A percentile compares a stretch with the other conserved stretches of the same genome.
Evolutionary conservation across 2,888 invertebrate genomes (phyloP).

Genomic region (Muscina levida): DNA sequence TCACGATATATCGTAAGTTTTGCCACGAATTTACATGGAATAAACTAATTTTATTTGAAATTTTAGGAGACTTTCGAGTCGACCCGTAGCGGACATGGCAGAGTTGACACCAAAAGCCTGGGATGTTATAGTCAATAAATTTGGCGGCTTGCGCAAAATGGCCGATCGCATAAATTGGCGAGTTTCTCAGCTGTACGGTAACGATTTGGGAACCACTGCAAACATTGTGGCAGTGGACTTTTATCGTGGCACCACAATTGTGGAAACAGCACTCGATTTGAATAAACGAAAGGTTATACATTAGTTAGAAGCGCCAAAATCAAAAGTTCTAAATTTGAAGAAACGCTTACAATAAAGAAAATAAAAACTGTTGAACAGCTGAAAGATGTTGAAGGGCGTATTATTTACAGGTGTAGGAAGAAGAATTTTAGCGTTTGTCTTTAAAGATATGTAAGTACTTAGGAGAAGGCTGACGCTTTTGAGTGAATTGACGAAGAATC

Average conservation of each 20-base stretch:
- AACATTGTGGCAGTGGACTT: constrained; percentile 85
- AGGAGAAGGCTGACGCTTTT: too few relatives aligned
- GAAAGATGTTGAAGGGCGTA: too few relatives aligned
- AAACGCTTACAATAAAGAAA: not conserved
- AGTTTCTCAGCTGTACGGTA: constrained; percentile 82
- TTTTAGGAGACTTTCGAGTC: constrained; percentile 73
- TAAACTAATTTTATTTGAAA: not conserved
- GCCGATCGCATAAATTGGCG: constrained; percentile 84
- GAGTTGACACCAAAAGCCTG: constrained; percentile 84
- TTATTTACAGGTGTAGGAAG: too few relatives aligned
- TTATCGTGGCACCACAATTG: constrained; percentile 82
- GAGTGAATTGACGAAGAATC: too few relatives aligned
- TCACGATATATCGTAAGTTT: constrained; percentile 75
- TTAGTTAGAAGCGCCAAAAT: constrained; percentile 28
- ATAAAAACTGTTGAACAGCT: not conserved
- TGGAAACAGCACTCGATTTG: constrained; percentile 80
- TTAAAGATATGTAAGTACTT: too few relatives aligned
- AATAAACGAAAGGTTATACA: constrained; percentile 73
- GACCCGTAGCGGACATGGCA: constrained; percentile 84
- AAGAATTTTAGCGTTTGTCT: too few relatives aligned
- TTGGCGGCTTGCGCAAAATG: constrained; percentile 83
- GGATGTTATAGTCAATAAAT: constrained; percentile 82
- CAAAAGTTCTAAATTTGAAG: not conserved
- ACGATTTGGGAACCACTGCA: constrained; percentile 81
- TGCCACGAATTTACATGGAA: not conserved